Conservation (phyloP, 2,113 vertebrate species). For the Marcusenius ussheri region DNA sequence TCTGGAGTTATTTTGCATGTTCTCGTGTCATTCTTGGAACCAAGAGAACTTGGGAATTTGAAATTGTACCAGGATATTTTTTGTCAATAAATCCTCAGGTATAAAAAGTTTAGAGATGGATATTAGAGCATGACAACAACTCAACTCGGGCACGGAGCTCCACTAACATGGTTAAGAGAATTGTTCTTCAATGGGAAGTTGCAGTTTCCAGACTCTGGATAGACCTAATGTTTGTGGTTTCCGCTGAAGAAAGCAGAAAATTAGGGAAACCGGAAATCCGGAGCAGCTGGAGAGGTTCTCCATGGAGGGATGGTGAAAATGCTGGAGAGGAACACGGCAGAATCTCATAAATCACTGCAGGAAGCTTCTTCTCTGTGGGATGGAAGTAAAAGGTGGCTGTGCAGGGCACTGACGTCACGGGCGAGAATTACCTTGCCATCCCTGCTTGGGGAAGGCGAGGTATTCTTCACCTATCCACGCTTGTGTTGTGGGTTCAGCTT, state of each 20-base stretch:
- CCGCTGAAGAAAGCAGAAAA: neutral
- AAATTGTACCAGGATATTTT: neutral
- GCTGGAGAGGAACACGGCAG: neutral
- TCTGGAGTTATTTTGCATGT: neutral
- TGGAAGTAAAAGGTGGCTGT: neutral
- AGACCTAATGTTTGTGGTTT: neutral
- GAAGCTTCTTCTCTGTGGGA: neutral
- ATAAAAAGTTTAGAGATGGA: neutral
- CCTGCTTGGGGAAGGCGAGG: neutral
- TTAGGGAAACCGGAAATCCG: neutral
- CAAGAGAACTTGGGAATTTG: neutral
- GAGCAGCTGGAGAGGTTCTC: neutral
- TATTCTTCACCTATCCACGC: neutral
- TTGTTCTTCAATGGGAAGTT: neutral
- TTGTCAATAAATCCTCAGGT: neutral
- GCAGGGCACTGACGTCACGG: neutral
- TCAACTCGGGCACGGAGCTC: neutral
- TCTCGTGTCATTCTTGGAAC: neutral
- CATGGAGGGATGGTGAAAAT: neutral
- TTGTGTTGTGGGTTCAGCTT: neutral
- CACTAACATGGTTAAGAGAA: neutral
- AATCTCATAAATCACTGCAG: neutral
- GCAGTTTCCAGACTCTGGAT: neutral
- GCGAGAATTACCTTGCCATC: neutral
- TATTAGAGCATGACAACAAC: neutral